Evolutionary conservation across 2,888 invertebrate species (phyloP).

Genomic region (Nipponacmea schrenckii): DNA sequence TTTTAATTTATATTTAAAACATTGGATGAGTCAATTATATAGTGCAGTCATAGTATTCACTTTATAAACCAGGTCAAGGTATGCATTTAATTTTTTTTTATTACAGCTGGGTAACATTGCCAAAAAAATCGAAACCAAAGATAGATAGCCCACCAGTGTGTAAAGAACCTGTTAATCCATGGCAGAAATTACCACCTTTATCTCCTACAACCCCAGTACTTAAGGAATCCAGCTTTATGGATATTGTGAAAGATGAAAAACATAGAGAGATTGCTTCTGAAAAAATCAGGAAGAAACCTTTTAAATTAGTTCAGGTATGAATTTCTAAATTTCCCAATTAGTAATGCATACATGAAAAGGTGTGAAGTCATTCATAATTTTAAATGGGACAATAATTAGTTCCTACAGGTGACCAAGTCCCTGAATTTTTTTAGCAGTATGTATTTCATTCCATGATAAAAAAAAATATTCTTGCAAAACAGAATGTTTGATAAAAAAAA

Average conservation of each 20-base stretch:
- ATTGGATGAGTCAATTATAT: too few relatives aligned
- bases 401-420: too few relatives aligned
- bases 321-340: background rate
- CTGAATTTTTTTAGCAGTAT: too few relatives aligned
- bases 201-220: conserved; percentile 27
- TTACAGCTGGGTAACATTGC: conserved; percentile 18
- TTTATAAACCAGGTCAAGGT: too few relatives aligned
- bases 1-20: too few relatives aligned
- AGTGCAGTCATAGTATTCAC: too few relatives aligned
- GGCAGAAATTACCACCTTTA: conserved; percentile 24
- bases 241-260: conserved; percentile 80
- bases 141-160: background rate
- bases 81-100: background rate
- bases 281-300: conserved; percentile 79
- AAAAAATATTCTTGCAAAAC: too few relatives aligned
- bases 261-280: conserved; percentile 79
- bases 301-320: conserved; percentile 80
- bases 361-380: too few relatives aligned
- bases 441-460: too few relatives aligned
- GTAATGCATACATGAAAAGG: too few relatives aligned
- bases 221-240: conserved; percentile 63
- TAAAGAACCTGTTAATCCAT: conserved; percentile 27
- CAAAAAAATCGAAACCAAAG: background rate
- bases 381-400: too few relatives aligned
- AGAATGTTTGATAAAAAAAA: too few relatives aligned